Evolutionary conservation across 1,140 invertebrate species (phyloP), one percentile per base, ranked within the genome.

Genomic region (Eurosta solidaginis): DNA sequence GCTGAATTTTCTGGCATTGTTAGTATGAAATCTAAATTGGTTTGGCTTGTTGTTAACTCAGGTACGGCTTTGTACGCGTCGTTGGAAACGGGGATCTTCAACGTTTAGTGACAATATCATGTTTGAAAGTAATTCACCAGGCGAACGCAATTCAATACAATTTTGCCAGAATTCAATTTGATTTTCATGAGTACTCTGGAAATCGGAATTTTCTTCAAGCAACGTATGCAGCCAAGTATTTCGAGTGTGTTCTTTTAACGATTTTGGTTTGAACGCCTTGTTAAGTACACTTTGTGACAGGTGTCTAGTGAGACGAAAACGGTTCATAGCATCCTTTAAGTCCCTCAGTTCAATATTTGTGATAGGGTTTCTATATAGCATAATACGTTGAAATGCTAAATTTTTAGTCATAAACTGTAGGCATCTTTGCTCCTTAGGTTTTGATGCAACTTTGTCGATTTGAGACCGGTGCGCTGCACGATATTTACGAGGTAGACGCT

Each of bases 401-500:
- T 83, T 87, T 7, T 76, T 80, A 2, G 85, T 87, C 78, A 82
- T 81, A 50, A 85, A 84, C 80, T 83, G 77, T 68, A 82, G 76
- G 45, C 78, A 78, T 14, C 80, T 78, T 36, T 74, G 29, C 20
- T 5, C 33, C 27, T 79, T 79, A 2, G 42, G 63, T 22, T 76
- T 76, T 42, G 22, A 40, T 36, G 29, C 27, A 6, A 92, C 92
- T 84, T 94, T 94, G 79, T 89, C 88, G 89, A 94, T 90, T 88
- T 95, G 92, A 63, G 90, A 91, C 14, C 90, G 88, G 88, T 96
- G 94, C 12, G 90, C 91, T 80, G 92, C 88, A 74, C 94, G 89
- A 59, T 97, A 88, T 81, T 93, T 91, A 80, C 92, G 89, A 0
- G 98, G 98, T 80, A 99, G 88, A 75, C 98, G 91, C 88, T 98